Evolutionary conservation across 2,888 invertebrate species (phyloP), one percentile per base, ranked within the genome.

Genomic region (Phania funesta): DNA sequence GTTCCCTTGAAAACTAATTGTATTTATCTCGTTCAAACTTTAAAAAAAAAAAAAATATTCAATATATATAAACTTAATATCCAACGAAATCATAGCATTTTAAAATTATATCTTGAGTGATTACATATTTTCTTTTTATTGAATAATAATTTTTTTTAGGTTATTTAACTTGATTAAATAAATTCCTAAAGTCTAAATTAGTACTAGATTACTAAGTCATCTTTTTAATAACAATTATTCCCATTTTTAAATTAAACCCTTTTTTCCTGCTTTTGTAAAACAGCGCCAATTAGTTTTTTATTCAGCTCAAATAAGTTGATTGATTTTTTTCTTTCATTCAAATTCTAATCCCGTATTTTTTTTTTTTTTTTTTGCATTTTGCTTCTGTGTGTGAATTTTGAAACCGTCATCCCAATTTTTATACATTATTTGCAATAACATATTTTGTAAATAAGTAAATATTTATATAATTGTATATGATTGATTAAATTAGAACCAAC

Each of bases 361-460:
- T 9, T 41, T 56, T 50, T 38, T 54, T 41, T 71, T 32, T 58
- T 74, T 41, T 29, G 9, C 18, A 1, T 58, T 22, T n/a, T 41
- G 38, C 56, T 64, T 24, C 20, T 77, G 20, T 77, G 11, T 62
- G 29, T 64, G 58, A 85, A 85, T 86, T 86, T 87, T 89, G 89
- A 89, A 89, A 89, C 89, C 89, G 86, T 84, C 70, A 84, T 84
- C 83, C 81, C 84, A 87, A 87, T 83, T 73, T 52, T 24, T 24
- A n/a, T n/a, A n/a, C n/a, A n/a, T n/a, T n/a, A n/a, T n/a, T n/a
- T n/a, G n/a, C n/a, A n/a, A n/a, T n/a, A n/a, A n/a, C n/a, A 52
- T 22, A 76, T 58, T 81, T 58, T 8, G 5, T 22, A 13, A 7
- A 11, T 22, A 46, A n/a, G 18, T 46, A 41, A 8, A 16, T 18